These are phyloP conservation scores for Tiliacea aurago DNA, from an alignment of 2,888 invertebrate genomes.

Conservation along the genomic window DNA sequence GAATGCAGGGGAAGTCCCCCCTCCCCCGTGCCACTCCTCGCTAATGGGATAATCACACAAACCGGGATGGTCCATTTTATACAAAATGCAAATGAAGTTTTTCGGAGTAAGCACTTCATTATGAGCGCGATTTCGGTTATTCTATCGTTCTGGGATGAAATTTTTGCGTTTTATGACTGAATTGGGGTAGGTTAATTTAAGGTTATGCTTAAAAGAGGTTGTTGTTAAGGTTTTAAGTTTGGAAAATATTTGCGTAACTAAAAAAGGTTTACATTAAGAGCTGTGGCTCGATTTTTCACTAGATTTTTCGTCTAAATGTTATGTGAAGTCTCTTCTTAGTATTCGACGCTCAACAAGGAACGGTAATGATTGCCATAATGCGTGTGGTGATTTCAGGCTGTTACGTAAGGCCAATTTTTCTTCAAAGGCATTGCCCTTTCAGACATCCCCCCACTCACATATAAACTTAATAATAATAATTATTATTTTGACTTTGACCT, in stretches of 20 bases:
- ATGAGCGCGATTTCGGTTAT: constrained; percentile 11
- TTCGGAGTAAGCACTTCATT: constrained; percentile 45
- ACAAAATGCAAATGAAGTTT: constrained; percentile 58
- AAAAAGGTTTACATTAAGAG: neutral
- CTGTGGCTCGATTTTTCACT: neutral
- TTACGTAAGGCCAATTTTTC: too few species aligned
- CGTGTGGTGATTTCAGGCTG: too few species aligned
- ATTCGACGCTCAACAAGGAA: neutral
- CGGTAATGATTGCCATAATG: neutral
- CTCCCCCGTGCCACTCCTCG: constrained; percentile 7
- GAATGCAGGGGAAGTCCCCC: neutral
- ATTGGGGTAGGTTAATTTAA: neutral
- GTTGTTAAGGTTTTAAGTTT: neutral
- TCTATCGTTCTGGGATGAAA: neutral
- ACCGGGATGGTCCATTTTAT: constrained; percentile 46
- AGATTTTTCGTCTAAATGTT: neutral
- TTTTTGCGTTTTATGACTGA: constrained; percentile 12
- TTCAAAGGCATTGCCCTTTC: too few species aligned
- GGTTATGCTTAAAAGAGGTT: neutral
- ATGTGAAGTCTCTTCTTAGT: neutral
- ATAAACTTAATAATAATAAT: too few species aligned
- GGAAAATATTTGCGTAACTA: neutral
- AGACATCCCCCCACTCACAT: too few species aligned
- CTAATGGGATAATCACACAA: constrained; percentile 61
- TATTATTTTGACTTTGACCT: too few species aligned